A percentile compares a stretch with the other conserved stretches of the same genome.
phyloP scores from a whole-genome alignment of 2,113 vertebrate genomes.

The Oncorhynchus keta region DNA sequence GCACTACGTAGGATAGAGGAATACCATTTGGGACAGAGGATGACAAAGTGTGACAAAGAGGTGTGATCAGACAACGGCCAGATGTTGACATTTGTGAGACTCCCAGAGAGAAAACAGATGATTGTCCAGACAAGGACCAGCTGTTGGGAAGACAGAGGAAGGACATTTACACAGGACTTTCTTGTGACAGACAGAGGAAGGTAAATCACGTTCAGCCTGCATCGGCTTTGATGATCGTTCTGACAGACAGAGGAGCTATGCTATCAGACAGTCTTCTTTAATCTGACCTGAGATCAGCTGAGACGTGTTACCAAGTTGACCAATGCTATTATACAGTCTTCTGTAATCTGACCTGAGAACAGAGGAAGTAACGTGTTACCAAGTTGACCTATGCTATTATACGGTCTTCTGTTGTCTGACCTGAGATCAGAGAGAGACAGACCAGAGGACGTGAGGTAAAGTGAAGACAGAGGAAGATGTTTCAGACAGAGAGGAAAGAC shows the following conservation, averaged over 20 bases:
- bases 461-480: no score
- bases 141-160: no score
- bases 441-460: no score
- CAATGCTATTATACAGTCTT: no score
- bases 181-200: no score
- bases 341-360: neutral
- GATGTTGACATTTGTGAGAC: conserved; percentile 57
- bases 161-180: no score
- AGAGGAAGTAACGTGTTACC: no score
- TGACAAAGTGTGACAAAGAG: neutral
- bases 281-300: neutral
- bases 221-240: neutral
- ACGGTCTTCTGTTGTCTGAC: neutral
- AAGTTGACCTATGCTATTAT: no score
- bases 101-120: conserved; percentile 22
- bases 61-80: neutral
- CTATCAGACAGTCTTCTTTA: neutral
- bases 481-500: no score
- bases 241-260: neutral
- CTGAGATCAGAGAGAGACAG: neutral
- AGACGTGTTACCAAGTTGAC: no score
- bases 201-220: conserved; percentile 12
- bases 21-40: neutral
- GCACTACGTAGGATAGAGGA: no score
- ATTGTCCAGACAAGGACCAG: no score